phyloP scores from a whole-genome alignment of 2,113 vertebrate genomes.

The Microcebus griseorufus region DNA sequence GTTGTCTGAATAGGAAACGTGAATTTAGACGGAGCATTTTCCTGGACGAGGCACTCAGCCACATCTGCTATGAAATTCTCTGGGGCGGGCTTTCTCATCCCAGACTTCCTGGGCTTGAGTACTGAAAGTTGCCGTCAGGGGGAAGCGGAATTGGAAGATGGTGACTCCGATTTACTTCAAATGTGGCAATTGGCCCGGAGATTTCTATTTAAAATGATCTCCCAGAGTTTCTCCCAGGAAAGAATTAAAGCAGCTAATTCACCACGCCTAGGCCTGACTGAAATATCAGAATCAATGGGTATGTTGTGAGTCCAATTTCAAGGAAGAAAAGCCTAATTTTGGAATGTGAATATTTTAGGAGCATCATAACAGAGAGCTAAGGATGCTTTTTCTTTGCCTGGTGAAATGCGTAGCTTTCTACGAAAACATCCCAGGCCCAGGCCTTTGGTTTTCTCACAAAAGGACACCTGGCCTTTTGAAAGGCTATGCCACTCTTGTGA shows the following conservation, averaged over 20 bases:
- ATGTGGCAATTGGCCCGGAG: slow-evolving; percentile 38
- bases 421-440: neutral
- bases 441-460: neutral
- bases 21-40: neutral
- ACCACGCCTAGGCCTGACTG: neutral
- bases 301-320: slow-evolving; percentile 11
- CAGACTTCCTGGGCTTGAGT: neutral
- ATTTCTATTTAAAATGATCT: slow-evolving; percentile 25
- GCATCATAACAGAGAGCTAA: neutral
- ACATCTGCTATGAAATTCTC: neutral
- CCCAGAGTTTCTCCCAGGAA: slow-evolving; percentile 8
- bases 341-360: neutral
- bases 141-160: neutral
- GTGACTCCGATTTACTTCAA: slow-evolving; percentile 15
- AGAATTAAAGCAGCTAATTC: slow-evolving; percentile 42
- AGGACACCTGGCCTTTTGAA: neutral
- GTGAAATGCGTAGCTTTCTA: neutral
- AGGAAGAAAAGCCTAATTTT: neutral
- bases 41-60: neutral
- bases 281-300: neutral
- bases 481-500: neutral
- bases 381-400: neutral
- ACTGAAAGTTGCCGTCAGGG: neutral
- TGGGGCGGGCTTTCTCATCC: neutral
- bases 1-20: neutral